A percentile compares a stretch with the other conserved stretches of the same genome.
Evolutionary conservation across 2,888 invertebrate species (phyloP).

Genomic region (Chloroclystis v-ata): DNA sequence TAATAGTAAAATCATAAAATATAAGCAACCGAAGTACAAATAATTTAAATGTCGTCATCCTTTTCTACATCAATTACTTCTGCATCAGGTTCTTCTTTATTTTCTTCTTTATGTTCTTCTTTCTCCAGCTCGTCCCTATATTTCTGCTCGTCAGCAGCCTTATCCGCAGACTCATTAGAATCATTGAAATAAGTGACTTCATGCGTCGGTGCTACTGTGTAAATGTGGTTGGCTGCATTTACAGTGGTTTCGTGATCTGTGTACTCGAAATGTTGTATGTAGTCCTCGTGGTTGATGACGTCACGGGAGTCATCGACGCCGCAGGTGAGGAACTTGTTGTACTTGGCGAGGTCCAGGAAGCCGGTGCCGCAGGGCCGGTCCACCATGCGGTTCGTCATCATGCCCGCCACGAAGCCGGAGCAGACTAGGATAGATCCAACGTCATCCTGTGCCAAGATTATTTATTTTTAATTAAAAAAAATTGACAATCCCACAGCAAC

Average conservation of each 20-base stretch:
- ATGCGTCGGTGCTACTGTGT: too few relatives aligned
- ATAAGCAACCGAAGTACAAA: too few relatives aligned
- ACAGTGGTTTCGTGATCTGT: too few relatives aligned
- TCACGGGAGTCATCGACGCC: constrained; percentile 66
- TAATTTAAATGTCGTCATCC: too few relatives aligned
- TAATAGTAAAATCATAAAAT: too few relatives aligned
- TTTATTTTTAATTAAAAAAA: too few relatives aligned
- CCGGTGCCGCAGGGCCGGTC: constrained; percentile 67
- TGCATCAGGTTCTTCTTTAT: not conserved
- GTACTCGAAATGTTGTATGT: constrained; percentile 22
- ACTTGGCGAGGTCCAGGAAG: constrained; percentile 51
- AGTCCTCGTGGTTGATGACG: constrained; percentile 46
- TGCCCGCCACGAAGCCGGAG: constrained; percentile 52
- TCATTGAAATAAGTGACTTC: too few relatives aligned
- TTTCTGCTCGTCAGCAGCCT: not conserved
- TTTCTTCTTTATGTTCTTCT: not conserved
- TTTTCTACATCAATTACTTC: not conserved
- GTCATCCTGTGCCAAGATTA: constrained; percentile 56
- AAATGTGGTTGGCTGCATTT: too few relatives aligned
- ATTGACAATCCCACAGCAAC: too few relatives aligned
- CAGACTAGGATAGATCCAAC: constrained; percentile 58
- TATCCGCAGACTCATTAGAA: not conserved
- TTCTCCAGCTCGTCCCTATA: not conserved
- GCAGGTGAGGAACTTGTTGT: constrained; percentile 61
- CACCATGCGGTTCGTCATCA: constrained; percentile 61